Base-by-base conservation (phyloP, 2,113 vertebrate genomes). In the Nesoenas mayeri region DNA sequence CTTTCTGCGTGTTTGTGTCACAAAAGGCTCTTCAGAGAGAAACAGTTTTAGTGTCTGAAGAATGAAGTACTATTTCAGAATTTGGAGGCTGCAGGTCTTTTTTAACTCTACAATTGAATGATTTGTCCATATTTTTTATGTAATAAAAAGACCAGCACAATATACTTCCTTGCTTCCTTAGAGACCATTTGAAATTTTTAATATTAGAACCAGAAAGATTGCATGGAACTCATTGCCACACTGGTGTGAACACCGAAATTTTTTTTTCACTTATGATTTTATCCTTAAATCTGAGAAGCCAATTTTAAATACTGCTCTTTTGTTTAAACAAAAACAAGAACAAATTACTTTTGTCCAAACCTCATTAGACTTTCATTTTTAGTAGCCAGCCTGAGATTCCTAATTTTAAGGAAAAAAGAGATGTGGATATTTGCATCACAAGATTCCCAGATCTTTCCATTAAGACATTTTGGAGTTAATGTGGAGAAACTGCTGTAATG, bases 1-100 rank as follows among this genome's bases (percentile, higher is more conserved):
- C 61, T 95, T 96, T 93, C 92, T 80, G 36, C 0, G 7, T 93
- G 64, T 75, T 79, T 21, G 0, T 92, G 88, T 86, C 93, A 94
- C 91, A 88, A 91, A 97, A 87, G 71, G 56, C 71, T 85, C 80
- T 95, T 96, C 36, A 48, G 84, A 93, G 56, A 75, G 73, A 87
- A 95, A n/a, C 25, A 20, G 53, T 66, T 87, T 83, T 82, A 71
- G 56, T 78, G 70, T 62, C 61, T 94, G 70, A 81, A 79, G 89
- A 85, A 92, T 80, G 74, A 95, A 97, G 94, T 78, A 67, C 28
- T 82, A 29, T 94, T 94, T 86, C 81, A 72, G 88, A 85, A 88
- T 69, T 61, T 79, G 44, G 51, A 88, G 60, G 54, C 28, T 92
- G 87, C 3, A 7, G 29, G 22, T 53, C 44, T 91, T 54, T 71